phyloP scores from a whole-genome alignment of 2,888 invertebrate genomes.

The Anagyrus pseudococci region DNA sequence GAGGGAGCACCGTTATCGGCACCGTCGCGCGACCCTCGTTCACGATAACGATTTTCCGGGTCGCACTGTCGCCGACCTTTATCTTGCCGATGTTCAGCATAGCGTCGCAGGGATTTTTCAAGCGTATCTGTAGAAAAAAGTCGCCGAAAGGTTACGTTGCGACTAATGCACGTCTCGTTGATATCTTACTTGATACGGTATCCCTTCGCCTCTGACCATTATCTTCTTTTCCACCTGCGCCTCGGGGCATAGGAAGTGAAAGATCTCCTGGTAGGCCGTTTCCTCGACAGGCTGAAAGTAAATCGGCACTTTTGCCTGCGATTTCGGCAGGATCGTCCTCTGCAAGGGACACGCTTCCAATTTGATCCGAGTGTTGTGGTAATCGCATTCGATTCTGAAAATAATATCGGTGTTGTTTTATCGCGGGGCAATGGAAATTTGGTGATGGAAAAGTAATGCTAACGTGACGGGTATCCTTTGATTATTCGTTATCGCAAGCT shows the following conservation, averaged over 20 bases:
- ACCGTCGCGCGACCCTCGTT: constrained; percentile 67
- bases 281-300: constrained; percentile 67
- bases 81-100: constrained; percentile 58
- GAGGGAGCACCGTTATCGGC: no score
- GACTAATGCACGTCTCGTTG: not conserved
- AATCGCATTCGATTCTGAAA: constrained; percentile 65
- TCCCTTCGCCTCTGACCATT: constrained; percentile 67
- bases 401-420: not conserved
- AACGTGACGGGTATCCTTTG: constrained; percentile 54
- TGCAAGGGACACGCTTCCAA: constrained; percentile 60
- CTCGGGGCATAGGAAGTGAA: constrained; percentile 65
- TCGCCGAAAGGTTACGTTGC: not conserved
- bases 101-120: constrained; percentile 58
- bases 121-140: constrained; percentile 47
- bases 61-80: constrained; percentile 63
- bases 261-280: constrained; percentile 63
- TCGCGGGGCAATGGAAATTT: constrained; percentile 2
- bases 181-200: constrained; percentile 48
- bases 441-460: constrained; percentile 28
- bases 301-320: constrained; percentile 63
- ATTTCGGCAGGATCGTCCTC: constrained; percentile 61
- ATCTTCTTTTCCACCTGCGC: constrained; percentile 64
- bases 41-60: constrained; percentile 66
- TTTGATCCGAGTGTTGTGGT: constrained; percentile 64
- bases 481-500: constrained; percentile 58